Base-by-base conservation (phyloP, 2,888 invertebrate genomes). In the Lepidochitona cinerea region DNA sequence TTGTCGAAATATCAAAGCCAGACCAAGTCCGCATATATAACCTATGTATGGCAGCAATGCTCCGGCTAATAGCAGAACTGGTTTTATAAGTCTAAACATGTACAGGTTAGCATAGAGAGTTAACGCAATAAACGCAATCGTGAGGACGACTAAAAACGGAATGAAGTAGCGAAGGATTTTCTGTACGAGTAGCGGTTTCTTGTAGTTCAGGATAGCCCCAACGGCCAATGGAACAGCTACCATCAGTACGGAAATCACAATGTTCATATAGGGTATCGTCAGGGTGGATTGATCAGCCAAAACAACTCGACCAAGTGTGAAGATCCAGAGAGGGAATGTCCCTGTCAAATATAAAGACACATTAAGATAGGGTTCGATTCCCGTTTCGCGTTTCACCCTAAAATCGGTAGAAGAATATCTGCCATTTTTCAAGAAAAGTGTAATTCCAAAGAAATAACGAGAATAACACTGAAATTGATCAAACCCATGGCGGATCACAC, bases 241-340 rank as follows among this genome's bases (percentile, higher is more conserved):
- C 0, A 94, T 94, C 0, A 94, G 86, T 0, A 96, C 94, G 84
- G 96, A 94, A 0, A 92, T 93, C 0, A 93, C 94, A 71, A 98
- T 95, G 71, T 94, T 94, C 0, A 86, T 78, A 89, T 96, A 97
- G 0, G 97, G 97, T 6, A 97, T 94, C 7, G 91, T 92, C 53
- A 97, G 92, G 69, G 94, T 92, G 0, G 94, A 95, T 68, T 94
- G 92, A 2, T 93, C 91, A 6, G 79, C 76, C 7, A 77, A 74
- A 73, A 96, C 95, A 18, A 89, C 85, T 83, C 93, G 93, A 0
- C 97, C 97, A 59, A 97, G 92, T 0, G 96, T 96, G 88, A 97
- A 96, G 6, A 97, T 92, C 97, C 97, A 98, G 0, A 96, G 87
- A 0, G 97, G 97, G 93, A 97, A 96, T 92, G 96, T 94, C 54